A percentile compares a stretch with the other conserved stretches of the same genome.
Evolutionary conservation across 2,888 invertebrate species (phyloP).

Genomic region (Drosophila buzzatii): DNA sequence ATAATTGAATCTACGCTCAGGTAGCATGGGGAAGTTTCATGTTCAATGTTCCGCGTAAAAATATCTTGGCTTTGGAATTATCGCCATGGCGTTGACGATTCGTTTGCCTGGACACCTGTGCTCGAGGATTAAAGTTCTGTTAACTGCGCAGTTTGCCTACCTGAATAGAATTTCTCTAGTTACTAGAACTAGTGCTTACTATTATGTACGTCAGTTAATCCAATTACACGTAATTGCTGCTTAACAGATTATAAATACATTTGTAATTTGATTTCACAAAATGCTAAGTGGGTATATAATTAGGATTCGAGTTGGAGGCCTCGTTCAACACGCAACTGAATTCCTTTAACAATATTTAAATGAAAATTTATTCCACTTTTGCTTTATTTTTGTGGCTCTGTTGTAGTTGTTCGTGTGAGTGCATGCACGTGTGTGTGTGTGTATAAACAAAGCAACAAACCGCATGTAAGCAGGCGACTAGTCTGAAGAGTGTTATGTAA

Average conservation of each 20-base stretch:
- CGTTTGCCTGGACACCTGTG: background rate
- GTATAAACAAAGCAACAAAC: conserved; percentile 2
- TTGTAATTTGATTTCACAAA: conserved; percentile 19
- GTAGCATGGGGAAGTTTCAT: background rate
- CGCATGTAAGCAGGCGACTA: background rate
- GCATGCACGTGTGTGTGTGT: background rate
- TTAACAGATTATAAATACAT: conserved; percentile 19
- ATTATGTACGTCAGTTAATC: background rate
- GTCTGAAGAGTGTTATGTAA: background rate
- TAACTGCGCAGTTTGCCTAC: conserved; percentile 1
- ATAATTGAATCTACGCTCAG: conserved; percentile 1
- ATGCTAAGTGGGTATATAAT: conserved; percentile 9
- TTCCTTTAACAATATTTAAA: conserved; percentile 13
- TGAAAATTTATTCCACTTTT: background rate
- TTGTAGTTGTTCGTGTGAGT: too few species aligned
- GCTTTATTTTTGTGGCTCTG: background rate
- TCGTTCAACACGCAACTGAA: conserved; percentile 5
- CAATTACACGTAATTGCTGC: conserved; percentile 24
- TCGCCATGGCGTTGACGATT: conserved; percentile 2
- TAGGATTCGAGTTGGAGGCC: background rate
- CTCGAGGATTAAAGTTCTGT: background rate
- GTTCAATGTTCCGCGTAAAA: background rate
- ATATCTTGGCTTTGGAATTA: background rate
- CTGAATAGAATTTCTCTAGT: background rate
- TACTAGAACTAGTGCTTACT: background rate